A percentile compares a stretch with the other conserved stretches of the same genome.
Evolutionary conservation across 1,140 invertebrate genomes (phyloP).

Genomic region (Drosophila ironensis): DNA sequence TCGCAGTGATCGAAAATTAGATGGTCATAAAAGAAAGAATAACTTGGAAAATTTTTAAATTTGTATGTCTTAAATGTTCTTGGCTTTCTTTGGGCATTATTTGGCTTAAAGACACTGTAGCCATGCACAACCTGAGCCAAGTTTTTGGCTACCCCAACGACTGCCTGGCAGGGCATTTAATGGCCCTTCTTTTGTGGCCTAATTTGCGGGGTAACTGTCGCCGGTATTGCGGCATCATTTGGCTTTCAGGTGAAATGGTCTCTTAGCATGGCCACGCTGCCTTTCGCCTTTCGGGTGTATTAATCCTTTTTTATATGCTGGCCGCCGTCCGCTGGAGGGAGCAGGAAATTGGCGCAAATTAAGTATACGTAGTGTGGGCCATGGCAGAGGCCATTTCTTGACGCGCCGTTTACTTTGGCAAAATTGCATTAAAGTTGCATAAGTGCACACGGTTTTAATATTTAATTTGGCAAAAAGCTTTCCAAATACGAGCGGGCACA

Average conservation of each 20-base stretch:
- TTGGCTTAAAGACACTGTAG: too few relatives aligned
- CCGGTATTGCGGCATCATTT: conserved; percentile 69
- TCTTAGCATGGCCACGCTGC: conserved; percentile 52
- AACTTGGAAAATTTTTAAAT: too few relatives aligned
- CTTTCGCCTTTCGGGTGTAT: conserved; percentile 65
- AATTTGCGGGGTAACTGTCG: conserved; percentile 15
- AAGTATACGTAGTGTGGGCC: conserved; percentile 50
- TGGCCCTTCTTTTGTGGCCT: background rate
- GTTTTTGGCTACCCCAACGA: too few relatives aligned
- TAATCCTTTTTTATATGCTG: conserved; percentile 78
- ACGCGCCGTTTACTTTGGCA: conserved; percentile 63
- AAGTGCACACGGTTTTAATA: conserved; percentile 80
- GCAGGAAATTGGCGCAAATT: conserved; percentile 46
- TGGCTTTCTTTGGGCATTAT: too few relatives aligned
- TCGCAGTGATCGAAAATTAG: too few relatives aligned
- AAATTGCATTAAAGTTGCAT: conserved; percentile 81
- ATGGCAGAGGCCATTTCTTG: conserved; percentile 27
- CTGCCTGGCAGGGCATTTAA: background rate
- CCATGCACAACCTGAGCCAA: too few relatives aligned
- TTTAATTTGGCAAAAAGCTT: conserved; percentile 81
- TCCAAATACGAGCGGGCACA: conserved; percentile 50
- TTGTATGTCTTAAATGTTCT: too few relatives aligned
- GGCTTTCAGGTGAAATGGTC: conserved; percentile 72
- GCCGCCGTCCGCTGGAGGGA: background rate
- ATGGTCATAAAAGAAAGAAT: too few relatives aligned